Conservation (phyloP, 1,140 invertebrate genomes). For the Drosophila mayri region DNA sequence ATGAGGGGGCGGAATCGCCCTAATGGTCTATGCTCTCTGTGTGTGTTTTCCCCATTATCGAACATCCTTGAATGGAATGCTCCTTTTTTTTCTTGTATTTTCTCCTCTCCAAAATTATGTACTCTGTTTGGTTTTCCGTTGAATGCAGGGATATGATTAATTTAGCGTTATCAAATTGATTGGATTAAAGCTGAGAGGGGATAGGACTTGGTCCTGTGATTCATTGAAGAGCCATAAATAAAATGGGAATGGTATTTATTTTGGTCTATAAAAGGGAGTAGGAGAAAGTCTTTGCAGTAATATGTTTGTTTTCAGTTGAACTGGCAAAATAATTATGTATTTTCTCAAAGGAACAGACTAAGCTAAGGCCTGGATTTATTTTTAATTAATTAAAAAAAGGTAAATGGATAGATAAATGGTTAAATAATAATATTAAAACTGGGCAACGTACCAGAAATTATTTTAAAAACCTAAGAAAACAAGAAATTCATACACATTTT, state of each 20-base stretch:
- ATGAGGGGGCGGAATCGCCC: slow-evolving; percentile 11
- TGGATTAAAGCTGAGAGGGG: slow-evolving; percentile 36
- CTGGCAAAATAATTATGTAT: neutral
- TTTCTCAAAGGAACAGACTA: neutral
- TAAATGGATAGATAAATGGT: neutral
- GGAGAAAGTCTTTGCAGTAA: neutral
- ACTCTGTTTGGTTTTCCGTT: slow-evolving; percentile 7
- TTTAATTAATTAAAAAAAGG: neutral
- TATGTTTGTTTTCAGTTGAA: neutral
- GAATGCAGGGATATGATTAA: slow-evolving; percentile 43
- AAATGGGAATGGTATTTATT: slow-evolving; percentile 10
- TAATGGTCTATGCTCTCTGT: slow-evolving; percentile 35
- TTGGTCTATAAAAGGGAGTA: neutral
- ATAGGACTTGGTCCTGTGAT: slow-evolving; percentile 6
- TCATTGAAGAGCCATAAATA: slow-evolving; percentile 7
- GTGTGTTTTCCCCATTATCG: slow-evolving; percentile 50
- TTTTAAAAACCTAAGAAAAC: neutral
- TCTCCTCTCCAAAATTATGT: slow-evolving; percentile 16
- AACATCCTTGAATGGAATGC: slow-evolving; percentile 27
- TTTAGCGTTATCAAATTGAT: slow-evolving; percentile 60
- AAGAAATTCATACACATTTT: neutral
- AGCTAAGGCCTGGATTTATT: neutral
- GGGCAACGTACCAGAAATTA: fast-evolving
- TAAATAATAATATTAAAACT: neutral
- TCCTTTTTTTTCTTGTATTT: slow-evolving; percentile 19